A percentile compares a stretch with the other conserved stretches of the same genome.
Conservation (phyloP, 2,888 invertebrate species). For the Papilio elwesi region DNA sequence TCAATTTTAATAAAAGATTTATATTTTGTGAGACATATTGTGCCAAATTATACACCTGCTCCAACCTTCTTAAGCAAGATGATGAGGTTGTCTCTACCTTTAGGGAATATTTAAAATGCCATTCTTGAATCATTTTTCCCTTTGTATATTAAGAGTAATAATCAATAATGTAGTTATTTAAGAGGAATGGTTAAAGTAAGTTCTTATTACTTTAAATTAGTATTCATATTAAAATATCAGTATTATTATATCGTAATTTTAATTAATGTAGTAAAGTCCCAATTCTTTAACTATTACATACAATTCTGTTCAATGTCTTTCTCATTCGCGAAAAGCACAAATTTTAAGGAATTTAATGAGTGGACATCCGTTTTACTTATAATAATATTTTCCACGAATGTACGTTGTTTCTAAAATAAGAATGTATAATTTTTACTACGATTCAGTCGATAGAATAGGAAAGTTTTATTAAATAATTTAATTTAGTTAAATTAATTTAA, state of each 20-base stretch:
- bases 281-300: not conserved
- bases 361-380: not conserved
- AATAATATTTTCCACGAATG: not conserved
- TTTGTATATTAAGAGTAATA: constrained; percentile 8
- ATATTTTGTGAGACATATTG: constrained; percentile 35
- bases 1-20: constrained; percentile 26
- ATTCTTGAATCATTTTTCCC: constrained; percentile 9
- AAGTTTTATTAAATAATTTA: too few species aligned
- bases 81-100: not conserved
- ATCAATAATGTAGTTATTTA: constrained; percentile 12
- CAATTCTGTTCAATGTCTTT: not conserved
- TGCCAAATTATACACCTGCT: constrained; percentile 13
- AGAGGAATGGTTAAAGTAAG: not conserved
- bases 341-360: too few species aligned
- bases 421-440: not conserved
- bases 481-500: not conserved
- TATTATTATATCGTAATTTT: constrained; percentile 28
- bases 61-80: not conserved
- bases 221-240: constrained; percentile 30
- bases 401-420: not conserved
- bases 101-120: constrained; percentile 9
- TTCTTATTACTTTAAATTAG: constrained; percentile 14
- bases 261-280: not conserved
- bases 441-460: not conserved
- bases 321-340: too few species aligned